These are phyloP conservation scores for Lithobates sylvaticus DNA, from an alignment of 2,797 vertebrate species.

Conservation along the genomic window DNA sequence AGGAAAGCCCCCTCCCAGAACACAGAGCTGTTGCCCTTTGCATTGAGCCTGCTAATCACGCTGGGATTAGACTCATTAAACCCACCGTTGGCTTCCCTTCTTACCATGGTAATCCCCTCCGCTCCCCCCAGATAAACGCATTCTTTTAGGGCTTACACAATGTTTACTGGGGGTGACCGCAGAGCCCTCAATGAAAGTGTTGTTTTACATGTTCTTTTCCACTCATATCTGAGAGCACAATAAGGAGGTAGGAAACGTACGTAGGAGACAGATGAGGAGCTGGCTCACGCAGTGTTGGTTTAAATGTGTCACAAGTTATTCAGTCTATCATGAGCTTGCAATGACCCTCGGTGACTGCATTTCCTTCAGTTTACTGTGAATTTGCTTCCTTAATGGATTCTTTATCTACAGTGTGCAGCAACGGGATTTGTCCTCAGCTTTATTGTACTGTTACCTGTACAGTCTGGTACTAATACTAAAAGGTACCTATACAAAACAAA, in stretches of 20 bases:
- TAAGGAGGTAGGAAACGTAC: slow-evolving; percentile 39
- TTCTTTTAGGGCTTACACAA: slow-evolving; percentile 57
- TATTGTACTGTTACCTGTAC: neutral
- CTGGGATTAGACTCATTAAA: slow-evolving; percentile 58
- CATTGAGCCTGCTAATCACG: slow-evolving; percentile 58
- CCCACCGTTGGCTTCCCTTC: slow-evolving; percentile 47
- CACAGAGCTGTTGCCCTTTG: slow-evolving; percentile 46
- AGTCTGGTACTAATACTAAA: neutral
- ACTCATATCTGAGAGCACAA: slow-evolving; percentile 13
- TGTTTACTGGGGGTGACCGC: slow-evolving; percentile 58
- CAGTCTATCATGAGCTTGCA: slow-evolving; percentile 20
- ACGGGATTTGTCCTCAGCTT: too few species aligned
- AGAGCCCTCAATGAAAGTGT: slow-evolving; percentile 59
- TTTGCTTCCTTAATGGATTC: neutral
- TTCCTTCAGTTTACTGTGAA: neutral
- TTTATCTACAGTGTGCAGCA: neutral
- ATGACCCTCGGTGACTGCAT: neutral
- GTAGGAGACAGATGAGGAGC: neutral
- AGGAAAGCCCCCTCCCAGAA: slow-evolving; percentile 33
- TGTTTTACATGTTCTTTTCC: slow-evolving; percentile 55
- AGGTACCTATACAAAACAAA: neutral
- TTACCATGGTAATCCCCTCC: slow-evolving; percentile 56
- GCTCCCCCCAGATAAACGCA: slow-evolving; percentile 60
- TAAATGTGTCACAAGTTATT: slow-evolving; percentile 45
- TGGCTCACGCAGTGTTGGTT: slow-evolving; percentile 36